Base-by-base conservation (phyloP, 1,140 invertebrate genomes). In the Hypothenemus hampei region DNA sequence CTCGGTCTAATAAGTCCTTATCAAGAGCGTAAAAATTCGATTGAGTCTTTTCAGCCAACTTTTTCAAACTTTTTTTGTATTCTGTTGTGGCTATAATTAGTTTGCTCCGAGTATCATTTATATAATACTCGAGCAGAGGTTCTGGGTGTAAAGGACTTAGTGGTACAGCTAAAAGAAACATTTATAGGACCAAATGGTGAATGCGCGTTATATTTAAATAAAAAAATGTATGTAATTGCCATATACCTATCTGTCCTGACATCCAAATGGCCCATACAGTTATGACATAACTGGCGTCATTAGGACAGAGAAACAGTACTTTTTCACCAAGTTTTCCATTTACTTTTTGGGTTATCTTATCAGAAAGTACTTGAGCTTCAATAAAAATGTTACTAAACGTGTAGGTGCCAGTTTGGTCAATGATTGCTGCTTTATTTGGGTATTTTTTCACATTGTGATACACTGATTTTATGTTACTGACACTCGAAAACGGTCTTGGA, bases 241-340 rank as follows among this genome's bases (percentile, higher is more conserved):
- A 62, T 73, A 69, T 73, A 86, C 85, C 84, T 58, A 86, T 85
- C 72, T 91, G 87, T 1, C 88, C 88, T 36, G 80, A 81, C 76
- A 91, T 87, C 91, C 91, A 94, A 65, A 85, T 86, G 11, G 86
- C 89, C 87, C 87, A 93, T 62, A 87, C 82, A 1, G 83, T 80
- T 16, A 89, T 80, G 11, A 91, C 77, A 72, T 91, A 91, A 11
- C 80, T 77, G 0, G 81, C 82, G 75, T 92, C 84, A 70, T 88
- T 91, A 4, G 82, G 81, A 69, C 89, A 86, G 37, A 93, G 72
- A 69, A 89, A 87, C 4, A 82, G 79, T n/a, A 91, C 78, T 43
- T 85, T 77, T 58, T 81, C 77, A 56, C 81, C 78, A 7, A 72
- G 76, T 57, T 78, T 78, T 46, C 77, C 79, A 52, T 75, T 78